Evolutionary conservation across 2,888 invertebrate species (phyloP), one percentile per base, ranked within the genome.

Genomic region (Drosophila testacea): DNA sequence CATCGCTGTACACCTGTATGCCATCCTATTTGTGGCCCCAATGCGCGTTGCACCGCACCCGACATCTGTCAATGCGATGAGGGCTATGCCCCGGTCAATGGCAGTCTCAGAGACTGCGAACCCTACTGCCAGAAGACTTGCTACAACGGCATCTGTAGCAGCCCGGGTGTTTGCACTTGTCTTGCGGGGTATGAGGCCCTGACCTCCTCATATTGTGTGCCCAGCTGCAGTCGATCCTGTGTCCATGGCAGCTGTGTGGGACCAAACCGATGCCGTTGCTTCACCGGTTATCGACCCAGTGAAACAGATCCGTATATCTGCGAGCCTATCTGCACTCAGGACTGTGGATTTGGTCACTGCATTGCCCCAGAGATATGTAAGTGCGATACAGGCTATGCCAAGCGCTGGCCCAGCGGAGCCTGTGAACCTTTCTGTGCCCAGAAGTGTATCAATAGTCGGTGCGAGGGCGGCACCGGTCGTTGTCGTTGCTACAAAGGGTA

Each of bases 401-500:
- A 90, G 69, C 87, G 89, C 28, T 91, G 90, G 83, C 64, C 88
- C 13, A 86, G 79, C 0, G 92, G 92, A 2, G 59, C 77, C 47
- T 92, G 92, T 51, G 91, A 91, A 16, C 91, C 92, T 0, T 59
- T 79, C 51, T 92, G 92, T 36, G 42, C 74, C 0, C 79, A 91
- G n/a, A 91, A 88, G 65, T 92, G 92, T 56, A 76, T 91, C 2
- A 92, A 92, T 32, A 92, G 92, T 51, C 73, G 93, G 27, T 95
- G 95, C 86, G 93, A 94, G 1, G 94, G 85, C 4, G 93, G 82
- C 4, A 79, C 87, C 0, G 91, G 93, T 0, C 91, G 93, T 0
- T 95, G 95, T 83, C 93, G 92, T 30, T 95, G 95, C 85, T 92
- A 93, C 41, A 86, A 92, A 5, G 95, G 95, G 6, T 92, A 82